Percentiles rank a stretch among this genome's conserved stretches.
These are phyloP conservation scores for Eumacrocentrus americanus DNA, from an alignment of 2,888 invertebrate genomes.

Conservation along the genomic window DNA sequence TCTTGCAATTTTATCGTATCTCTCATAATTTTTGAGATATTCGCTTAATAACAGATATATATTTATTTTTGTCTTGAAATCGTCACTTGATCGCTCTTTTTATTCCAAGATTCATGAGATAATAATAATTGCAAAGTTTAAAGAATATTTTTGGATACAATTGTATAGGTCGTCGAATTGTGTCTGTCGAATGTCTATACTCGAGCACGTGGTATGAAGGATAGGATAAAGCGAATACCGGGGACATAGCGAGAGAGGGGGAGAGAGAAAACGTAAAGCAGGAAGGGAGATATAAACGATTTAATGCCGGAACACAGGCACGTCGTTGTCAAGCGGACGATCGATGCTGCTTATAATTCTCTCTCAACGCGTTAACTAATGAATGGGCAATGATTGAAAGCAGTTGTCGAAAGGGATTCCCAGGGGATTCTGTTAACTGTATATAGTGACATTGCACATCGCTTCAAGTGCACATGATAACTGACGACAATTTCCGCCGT, in stretches of 20 bases:
- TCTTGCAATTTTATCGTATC: too few species aligned
- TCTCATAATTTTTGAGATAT: too few species aligned
- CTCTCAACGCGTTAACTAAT: conserved; percentile 2
- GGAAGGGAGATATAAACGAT: background rate
- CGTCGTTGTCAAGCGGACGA: background rate
- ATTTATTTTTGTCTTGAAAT: too few species aligned
- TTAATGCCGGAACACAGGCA: conserved; percentile 1
- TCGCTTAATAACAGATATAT: too few species aligned
- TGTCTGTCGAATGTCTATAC: conserved; percentile 21
- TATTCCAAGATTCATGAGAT: too few species aligned
- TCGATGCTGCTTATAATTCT: conserved; percentile 2
- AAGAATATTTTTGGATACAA: background rate
- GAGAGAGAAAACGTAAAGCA: background rate
- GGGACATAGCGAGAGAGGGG: background rate
- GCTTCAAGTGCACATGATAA: background rate
- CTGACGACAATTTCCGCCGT: background rate
- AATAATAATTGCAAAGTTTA: too few species aligned
- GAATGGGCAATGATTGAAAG: conserved; percentile 15
- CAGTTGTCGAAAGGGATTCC: background rate
- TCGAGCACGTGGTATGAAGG: conserved; percentile 28
- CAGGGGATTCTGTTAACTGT: background rate
- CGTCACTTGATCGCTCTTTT: too few species aligned
- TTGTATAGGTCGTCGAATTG: conserved; percentile 1
- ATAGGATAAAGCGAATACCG: conserved; percentile 11
- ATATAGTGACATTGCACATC: too few species aligned